Conservation (phyloP, 2,888 invertebrate species). For the Campoplex capitator region DNA sequence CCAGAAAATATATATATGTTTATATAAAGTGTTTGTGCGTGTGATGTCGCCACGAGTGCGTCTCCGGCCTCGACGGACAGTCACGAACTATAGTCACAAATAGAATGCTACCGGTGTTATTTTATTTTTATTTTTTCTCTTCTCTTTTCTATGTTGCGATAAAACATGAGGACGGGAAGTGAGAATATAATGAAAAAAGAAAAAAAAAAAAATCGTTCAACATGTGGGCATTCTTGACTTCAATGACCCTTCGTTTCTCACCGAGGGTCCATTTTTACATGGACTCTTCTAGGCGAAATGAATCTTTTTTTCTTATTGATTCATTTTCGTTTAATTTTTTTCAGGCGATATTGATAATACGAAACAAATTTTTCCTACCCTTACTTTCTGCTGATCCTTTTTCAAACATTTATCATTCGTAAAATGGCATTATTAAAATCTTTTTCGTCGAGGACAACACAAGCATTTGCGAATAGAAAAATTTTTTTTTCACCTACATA, state of each 20-base stretch:
- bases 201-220: not conserved
- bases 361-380: not conserved
- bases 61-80: not conserved
- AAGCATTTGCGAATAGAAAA: too few relatives aligned
- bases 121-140: too few relatives aligned
- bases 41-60: not conserved
- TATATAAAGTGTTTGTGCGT: not conserved
- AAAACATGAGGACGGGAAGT: conserved; percentile 4
- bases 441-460: too few relatives aligned
- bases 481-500: too few relatives aligned
- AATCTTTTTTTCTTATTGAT: not conserved
- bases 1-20: too few relatives aligned
- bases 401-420: not conserved
- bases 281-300: not conserved
- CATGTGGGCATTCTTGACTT: not conserved
- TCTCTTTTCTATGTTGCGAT: conserved; percentile 2
- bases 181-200: not conserved
- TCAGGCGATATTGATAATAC: not conserved
- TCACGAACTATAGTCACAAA: not conserved
- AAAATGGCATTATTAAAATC: not conserved
- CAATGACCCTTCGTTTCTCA: not conserved
- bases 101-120: not conserved
- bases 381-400: not conserved
- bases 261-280: not conserved
- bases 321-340: not conserved